A percentile compares a stretch with the other conserved stretches of the same genome.
Conservation (phyloP, 2,113 vertebrate species). For the Xenopus laevis region DNA sequence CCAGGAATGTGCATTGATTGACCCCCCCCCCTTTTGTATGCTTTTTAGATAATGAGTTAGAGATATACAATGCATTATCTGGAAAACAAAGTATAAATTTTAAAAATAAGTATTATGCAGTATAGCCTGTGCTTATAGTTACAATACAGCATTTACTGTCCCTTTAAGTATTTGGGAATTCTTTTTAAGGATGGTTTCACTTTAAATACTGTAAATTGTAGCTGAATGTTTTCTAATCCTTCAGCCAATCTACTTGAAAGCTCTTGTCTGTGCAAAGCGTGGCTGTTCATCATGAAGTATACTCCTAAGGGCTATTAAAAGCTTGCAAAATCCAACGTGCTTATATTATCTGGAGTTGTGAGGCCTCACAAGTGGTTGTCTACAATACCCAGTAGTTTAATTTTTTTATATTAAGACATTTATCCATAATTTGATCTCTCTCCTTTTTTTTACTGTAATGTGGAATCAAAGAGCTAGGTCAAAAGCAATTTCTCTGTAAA, state of each 20-base stretch:
- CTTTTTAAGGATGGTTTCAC: too few species aligned
- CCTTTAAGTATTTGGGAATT: too few species aligned
- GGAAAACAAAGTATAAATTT: too few species aligned
- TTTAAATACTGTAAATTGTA: too few species aligned
- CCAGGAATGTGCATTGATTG: too few species aligned
- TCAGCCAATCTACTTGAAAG: slow-evolving; percentile 8
- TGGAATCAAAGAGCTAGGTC: neutral
- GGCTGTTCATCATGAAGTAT: neutral
- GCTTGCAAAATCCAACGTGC: slow-evolving; percentile 2
- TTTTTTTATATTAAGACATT: neutral
- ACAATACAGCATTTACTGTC: too few species aligned
- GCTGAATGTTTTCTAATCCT: slow-evolving; percentile 6
- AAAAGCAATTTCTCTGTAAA: slow-evolving; percentile 27
- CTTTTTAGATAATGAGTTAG: too few species aligned
- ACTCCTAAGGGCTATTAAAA: slow-evolving; percentile 3
- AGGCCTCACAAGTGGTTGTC: slow-evolving; percentile 12
- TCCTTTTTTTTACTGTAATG: neutral
- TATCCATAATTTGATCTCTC: slow-evolving; percentile 15
- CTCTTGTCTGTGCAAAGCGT: neutral
- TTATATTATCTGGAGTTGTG: slow-evolving; percentile 15
- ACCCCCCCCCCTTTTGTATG: too few species aligned
- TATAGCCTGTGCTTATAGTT: too few species aligned
- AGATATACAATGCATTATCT: too few species aligned
- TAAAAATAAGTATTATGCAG: too few species aligned
- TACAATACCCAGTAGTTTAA: neutral